phyloP scores from a whole-genome alignment of 2,797 vertebrate species.

The Sandelia bainsii region DNA sequence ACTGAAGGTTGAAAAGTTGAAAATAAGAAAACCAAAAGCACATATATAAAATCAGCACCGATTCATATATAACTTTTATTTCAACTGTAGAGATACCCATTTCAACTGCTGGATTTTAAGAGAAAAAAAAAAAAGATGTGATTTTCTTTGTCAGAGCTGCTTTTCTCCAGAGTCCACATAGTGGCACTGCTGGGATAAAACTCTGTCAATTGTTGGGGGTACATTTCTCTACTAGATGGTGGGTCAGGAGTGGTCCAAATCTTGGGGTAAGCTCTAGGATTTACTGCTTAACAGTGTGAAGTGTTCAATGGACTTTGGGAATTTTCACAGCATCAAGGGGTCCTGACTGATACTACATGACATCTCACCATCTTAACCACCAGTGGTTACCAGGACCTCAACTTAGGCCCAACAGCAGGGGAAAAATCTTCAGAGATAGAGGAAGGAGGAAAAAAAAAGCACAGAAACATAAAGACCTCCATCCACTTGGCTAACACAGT shows the following conservation, averaged over 20 bases:
- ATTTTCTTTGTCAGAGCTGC: slow-evolving; percentile 86
- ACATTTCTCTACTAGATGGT: slow-evolving; percentile 84
- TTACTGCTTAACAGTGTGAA: slow-evolving; percentile 62
- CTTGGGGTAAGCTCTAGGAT: slow-evolving; percentile 77
- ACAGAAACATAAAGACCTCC: slow-evolving; percentile 86
- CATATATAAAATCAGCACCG: slow-evolving; percentile 99
- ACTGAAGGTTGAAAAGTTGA: slow-evolving; percentile 96
- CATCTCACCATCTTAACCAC: slow-evolving; percentile 77
- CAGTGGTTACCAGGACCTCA: slow-evolving; percentile 78
- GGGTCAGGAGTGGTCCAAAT: slow-evolving; percentile 84
- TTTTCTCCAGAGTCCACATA: slow-evolving; percentile 92
- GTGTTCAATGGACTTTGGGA: slow-evolving; percentile 65
- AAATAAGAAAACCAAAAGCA: slow-evolving; percentile 97
- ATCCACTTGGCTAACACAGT: slow-evolving; percentile 84
- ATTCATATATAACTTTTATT: slow-evolving; percentile 99
- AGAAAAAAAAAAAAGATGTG: slow-evolving; percentile 65
- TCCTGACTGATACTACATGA: slow-evolving; percentile 72
- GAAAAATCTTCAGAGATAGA: slow-evolving; percentile 55
- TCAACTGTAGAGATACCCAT: slow-evolving; percentile 99
- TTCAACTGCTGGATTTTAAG: slow-evolving; percentile 98
- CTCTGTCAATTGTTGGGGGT: slow-evolving; percentile 71
- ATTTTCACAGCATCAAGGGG: slow-evolving; percentile 81
- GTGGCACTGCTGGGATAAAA: slow-evolving; percentile 94
- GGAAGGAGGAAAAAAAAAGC: slow-evolving; percentile 57
- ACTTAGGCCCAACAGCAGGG: slow-evolving; percentile 69